Conservation (phyloP, 2,797 vertebrate genomes). For the Steatocranus sp. region DNA sequence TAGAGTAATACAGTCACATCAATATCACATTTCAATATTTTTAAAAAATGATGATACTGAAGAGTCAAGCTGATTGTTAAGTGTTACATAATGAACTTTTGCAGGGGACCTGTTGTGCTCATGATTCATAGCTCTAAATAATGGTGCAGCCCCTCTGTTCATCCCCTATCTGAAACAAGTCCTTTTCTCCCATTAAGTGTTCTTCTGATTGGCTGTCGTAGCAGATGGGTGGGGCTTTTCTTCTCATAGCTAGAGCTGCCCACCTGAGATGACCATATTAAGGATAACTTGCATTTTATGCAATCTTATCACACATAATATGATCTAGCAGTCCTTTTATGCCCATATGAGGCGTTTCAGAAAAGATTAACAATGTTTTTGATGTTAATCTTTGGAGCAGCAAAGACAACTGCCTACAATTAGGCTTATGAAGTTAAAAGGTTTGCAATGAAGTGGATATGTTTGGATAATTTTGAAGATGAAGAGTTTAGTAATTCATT, state of each 20-base stretch:
- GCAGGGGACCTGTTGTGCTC: not conserved
- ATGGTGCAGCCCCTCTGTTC: not conserved
- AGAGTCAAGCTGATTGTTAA: not conserved
- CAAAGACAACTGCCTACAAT: not conserved
- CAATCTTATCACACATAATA: not conserved
- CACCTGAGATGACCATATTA: not conserved
- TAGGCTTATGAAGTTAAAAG: not conserved
- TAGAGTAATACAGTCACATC: accelerated
- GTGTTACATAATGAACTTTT: not conserved
- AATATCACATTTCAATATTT: not conserved
- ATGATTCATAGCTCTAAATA: not conserved
- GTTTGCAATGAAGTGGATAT: not conserved
- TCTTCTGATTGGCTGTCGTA: not conserved
- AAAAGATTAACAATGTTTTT: not conserved
- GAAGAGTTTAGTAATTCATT: not conserved
- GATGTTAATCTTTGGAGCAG: not conserved
- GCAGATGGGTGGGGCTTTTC: not conserved
- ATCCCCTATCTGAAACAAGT: not conserved
- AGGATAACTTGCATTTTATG: not conserved
- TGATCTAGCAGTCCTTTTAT: not conserved
- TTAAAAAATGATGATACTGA: not conserved
- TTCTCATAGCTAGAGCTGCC: not conserved
- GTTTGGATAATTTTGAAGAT: not conserved
- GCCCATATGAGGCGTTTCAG: not conserved
- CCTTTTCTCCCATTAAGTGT: not conserved